Conservation (phyloP, 2,888 invertebrate genomes). For the Epinotia nisella region DNA sequence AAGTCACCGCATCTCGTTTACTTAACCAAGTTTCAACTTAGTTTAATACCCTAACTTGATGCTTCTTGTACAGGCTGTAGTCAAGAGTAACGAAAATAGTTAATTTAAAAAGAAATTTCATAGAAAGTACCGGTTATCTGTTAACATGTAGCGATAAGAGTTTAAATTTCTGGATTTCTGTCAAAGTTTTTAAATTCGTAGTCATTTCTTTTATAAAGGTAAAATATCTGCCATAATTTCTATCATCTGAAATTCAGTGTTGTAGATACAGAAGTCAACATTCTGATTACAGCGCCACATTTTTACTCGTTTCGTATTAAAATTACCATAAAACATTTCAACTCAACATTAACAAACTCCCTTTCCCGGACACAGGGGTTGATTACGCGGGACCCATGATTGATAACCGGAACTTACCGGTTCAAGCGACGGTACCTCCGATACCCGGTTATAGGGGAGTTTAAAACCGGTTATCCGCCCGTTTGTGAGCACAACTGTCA, state of each 20-base stretch:
- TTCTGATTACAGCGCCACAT: neutral
- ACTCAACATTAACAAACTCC: conserved; percentile 1
- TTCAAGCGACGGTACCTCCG: conserved; percentile 34
- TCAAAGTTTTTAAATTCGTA: too few relatives aligned
- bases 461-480: conserved; percentile 30
- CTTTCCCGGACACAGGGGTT: conserved; percentile 9
- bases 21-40: conserved; percentile 53
- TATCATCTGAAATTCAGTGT: too few relatives aligned
- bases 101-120: neutral
- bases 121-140: too few relatives aligned
- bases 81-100: neutral
- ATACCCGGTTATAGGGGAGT: conserved; percentile 23
- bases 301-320: neutral
- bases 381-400: conserved; percentile 29
- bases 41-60: conserved; percentile 50
- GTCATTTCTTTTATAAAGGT: too few relatives aligned
- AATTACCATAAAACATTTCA: conserved; percentile 20
- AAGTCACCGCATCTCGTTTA: conserved; percentile 49
- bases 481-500: conserved; percentile 16
- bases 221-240: neutral
- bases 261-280: too few relatives aligned
- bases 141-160: neutral
- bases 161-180: too few relatives aligned
- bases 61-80: conserved; percentile 34
- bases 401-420: conserved; percentile 41